A percentile compares a stretch with the other conserved stretches of the same genome.
phyloP scores from a whole-genome alignment of 2,113 vertebrate genomes.

The Lophius piscatorius region DNA sequence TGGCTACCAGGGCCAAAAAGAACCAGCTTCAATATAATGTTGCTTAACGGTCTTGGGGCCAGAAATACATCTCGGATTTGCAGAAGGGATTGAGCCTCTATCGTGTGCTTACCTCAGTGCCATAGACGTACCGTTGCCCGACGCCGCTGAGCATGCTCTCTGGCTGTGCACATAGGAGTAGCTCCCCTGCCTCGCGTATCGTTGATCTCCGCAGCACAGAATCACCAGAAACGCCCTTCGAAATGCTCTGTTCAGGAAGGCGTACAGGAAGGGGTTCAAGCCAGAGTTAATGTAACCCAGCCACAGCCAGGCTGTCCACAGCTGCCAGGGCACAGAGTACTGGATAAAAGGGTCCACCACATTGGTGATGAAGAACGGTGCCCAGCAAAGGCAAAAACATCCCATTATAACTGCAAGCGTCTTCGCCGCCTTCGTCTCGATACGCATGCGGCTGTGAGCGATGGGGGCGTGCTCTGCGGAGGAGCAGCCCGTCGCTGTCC shows the following conservation, averaged over 20 bases:
- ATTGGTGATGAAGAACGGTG: conserved; percentile 83
- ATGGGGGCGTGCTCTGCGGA: conserved; percentile 50
- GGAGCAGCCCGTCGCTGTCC: conserved; percentile 45
- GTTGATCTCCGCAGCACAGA: conserved; percentile 80
- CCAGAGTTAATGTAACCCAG: conserved; percentile 85
- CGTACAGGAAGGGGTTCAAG: conserved; percentile 84
- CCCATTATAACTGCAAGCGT: conserved; percentile 84
- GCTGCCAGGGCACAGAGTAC: conserved; percentile 83
- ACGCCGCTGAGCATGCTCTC: conserved; percentile 67
- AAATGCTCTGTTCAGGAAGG: conserved; percentile 84
- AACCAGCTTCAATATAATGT: too few relatives aligned
- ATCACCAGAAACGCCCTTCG: conserved; percentile 83
- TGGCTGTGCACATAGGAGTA: conserved; percentile 63
- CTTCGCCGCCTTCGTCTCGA: conserved; percentile 84
- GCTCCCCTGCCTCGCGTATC: conserved; percentile 72
- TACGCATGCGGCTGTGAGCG: conserved; percentile 76
- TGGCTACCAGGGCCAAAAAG: too few relatives aligned
- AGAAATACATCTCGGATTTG: too few relatives aligned
- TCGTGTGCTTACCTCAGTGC: conserved; percentile 78
- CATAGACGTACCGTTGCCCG: conserved; percentile 81
- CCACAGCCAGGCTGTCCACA: conserved; percentile 86
- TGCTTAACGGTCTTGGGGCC: too few relatives aligned
- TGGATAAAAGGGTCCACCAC: conserved; percentile 84
- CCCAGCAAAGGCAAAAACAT: conserved; percentile 85
- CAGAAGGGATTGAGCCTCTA: neutral